A percentile compares a stretch with the other conserved stretches of the same genome.
Conservation (phyloP, 2,113 vertebrate genomes). For the Toxotes jaculatrix region DNA sequence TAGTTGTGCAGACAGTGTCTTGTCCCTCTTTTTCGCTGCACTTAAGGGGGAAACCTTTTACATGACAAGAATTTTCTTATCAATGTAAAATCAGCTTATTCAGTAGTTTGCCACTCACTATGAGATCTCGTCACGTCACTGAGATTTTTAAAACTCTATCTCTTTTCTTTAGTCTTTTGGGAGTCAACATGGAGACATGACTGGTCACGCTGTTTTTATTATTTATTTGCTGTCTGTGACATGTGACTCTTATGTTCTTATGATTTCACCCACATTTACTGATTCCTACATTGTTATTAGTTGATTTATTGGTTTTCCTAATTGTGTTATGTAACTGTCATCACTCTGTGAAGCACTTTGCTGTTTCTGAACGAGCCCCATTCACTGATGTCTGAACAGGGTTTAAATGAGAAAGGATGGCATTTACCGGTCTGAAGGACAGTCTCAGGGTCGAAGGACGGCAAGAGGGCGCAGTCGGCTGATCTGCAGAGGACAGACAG, state of each 20-base stretch:
- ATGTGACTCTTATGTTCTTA: not conserved
- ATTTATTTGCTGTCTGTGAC: not conserved
- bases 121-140: not conserved
- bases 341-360: too few species aligned
- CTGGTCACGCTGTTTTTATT: not conserved
- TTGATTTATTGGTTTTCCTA: not conserved
- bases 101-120: too few species aligned
- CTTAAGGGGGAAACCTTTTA: not conserved
- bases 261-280: not conserved
- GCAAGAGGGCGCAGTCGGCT: slow-evolving; percentile 91
- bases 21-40: not conserved
- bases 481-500: slow-evolving; percentile 82
- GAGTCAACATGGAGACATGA: too few species aligned
- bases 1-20: not conserved
- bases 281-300: not conserved
- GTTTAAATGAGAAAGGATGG: not conserved
- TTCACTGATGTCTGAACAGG: too few species aligned
- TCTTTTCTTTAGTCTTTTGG: too few species aligned
- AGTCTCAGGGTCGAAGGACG: slow-evolving; percentile 96
- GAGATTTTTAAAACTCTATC: too few species aligned
- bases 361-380: too few species aligned
- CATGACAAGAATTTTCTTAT: not conserved
- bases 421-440: slow-evolving; percentile 95
- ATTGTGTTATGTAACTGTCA: not conserved
- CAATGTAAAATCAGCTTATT: too few species aligned